Evolutionary conservation across 2,888 invertebrate species (phyloP).

Genomic region (Ophioninae sp.): DNA sequence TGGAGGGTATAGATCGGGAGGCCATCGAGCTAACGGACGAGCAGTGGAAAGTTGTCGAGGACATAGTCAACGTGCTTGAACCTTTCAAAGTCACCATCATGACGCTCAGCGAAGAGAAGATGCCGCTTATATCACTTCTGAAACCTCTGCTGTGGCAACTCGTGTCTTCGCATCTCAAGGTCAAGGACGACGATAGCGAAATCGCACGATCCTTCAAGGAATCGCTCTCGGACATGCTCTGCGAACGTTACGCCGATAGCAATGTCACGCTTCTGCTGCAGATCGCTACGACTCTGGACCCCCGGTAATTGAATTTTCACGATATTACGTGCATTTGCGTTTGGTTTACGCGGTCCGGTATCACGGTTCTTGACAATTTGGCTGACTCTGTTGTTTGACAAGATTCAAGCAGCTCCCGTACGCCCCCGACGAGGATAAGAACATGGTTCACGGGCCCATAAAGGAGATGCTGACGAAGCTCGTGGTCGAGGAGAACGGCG

Average conservation of each 20-base stretch:
- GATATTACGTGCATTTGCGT: too few relatives aligned
- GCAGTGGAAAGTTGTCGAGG: constrained; percentile 81
- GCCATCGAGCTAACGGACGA: constrained; percentile 75
- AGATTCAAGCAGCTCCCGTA: constrained; percentile 82
- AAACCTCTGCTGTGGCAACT: constrained; percentile 82
- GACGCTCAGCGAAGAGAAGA: constrained; percentile 82
- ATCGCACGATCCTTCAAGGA: constrained; percentile 78
- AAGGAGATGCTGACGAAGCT: constrained; percentile 79
- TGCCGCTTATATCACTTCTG: constrained; percentile 81
- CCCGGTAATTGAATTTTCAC: constrained; percentile 72
- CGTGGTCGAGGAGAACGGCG: constrained; percentile 77
- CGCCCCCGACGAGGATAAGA: constrained; percentile 80
- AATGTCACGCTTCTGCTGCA: constrained; percentile 79
- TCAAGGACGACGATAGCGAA: constrained; percentile 78
- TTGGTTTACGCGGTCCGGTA: neutral
- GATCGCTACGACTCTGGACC: constrained; percentile 81
- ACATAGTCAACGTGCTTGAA: constrained; percentile 80
- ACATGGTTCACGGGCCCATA: constrained; percentile 76
- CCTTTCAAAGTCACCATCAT: constrained; percentile 82
- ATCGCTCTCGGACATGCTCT: constrained; percentile 78
- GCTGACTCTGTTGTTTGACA: neutral
- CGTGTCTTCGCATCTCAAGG: constrained; percentile 80
- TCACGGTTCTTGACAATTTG: neutral
- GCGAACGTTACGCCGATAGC: constrained; percentile 78
- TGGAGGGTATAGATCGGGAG: constrained; percentile 77